phyloP scores from a whole-genome alignment of 2,888 invertebrate genomes.

The Beris morrisii region DNA sequence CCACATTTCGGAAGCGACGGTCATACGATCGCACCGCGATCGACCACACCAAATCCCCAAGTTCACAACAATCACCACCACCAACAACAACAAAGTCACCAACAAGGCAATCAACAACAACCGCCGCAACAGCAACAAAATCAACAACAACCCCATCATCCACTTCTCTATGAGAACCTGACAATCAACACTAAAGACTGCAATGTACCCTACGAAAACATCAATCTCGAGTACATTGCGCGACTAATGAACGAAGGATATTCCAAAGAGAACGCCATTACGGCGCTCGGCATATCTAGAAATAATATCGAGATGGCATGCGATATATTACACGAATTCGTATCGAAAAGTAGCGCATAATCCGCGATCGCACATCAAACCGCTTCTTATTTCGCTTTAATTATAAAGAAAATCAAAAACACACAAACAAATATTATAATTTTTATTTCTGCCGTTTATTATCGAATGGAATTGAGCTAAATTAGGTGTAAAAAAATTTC shows the following conservation, averaged over 20 bases:
- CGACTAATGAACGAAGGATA: constrained; percentile 88
- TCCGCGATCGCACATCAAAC: too few species aligned
- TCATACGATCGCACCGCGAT: constrained; percentile 21
- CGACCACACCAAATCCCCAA: constrained; percentile 22
- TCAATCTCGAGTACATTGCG: constrained; percentile 88
- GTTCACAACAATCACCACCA: constrained; percentile 37
- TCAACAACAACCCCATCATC: constrained; percentile 35
- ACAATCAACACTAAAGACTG: constrained; percentile 57
- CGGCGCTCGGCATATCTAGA: constrained; percentile 87
- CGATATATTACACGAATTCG: constrained; percentile 90
- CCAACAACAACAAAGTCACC: constrained; percentile 35
- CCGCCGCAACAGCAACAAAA: constrained; percentile 5
- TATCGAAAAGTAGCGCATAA: constrained; percentile 60
- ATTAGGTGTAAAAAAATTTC: too few species aligned
- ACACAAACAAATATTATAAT: too few species aligned
- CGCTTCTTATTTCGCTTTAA: too few species aligned
- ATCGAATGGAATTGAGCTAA: too few species aligned
- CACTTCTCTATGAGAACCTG: constrained; percentile 57
- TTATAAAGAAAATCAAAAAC: too few species aligned
- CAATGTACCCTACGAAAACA: constrained; percentile 78
- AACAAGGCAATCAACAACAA: constrained; percentile 8
- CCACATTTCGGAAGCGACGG: constrained; percentile 35
- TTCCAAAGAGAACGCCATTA: constrained; percentile 85
- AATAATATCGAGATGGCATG: constrained; percentile 96
- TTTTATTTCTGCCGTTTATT: too few species aligned